A percentile compares a stretch with the other conserved stretches of the same genome.
Evolutionary conservation across 2,888 invertebrate genomes (phyloP).

Genomic region (Dimorphilus gyrociliatus): DNA sequence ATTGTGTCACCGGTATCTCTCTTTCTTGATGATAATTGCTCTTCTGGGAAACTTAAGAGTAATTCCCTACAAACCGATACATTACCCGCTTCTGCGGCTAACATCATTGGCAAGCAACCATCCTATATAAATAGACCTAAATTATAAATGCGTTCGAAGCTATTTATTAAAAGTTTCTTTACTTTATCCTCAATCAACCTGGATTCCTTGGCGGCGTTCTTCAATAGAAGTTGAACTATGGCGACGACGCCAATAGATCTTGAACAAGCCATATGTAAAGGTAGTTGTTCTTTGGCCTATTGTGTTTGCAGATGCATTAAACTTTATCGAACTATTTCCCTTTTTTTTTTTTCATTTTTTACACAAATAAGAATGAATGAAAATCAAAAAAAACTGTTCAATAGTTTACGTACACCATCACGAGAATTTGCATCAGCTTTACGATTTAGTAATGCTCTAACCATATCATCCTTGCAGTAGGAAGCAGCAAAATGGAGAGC

Average conservation of each 20-base stretch:
- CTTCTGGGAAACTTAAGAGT: constrained; percentile 61
- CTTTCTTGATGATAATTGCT: constrained; percentile 45
- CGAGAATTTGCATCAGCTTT: constrained; percentile 77
- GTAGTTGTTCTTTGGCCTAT: constrained; percentile 81
- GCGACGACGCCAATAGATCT: constrained; percentile 80
- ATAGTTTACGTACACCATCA: constrained; percentile 87
- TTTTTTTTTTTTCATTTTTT: no score
- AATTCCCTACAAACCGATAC: constrained; percentile 86
- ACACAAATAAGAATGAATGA: no score
- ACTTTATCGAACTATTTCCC: constrained; percentile 2
- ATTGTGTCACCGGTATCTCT: constrained; percentile 67
- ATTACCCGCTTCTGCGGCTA: constrained; percentile 86
- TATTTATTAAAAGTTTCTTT: no score
- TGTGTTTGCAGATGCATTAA: constrained; percentile 3
- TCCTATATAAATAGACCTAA: no score
- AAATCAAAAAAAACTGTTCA: no score
- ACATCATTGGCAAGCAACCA: constrained; percentile 77
- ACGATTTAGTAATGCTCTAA: constrained; percentile 68
- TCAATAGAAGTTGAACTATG: constrained; percentile 68
- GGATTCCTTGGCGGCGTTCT: constrained; percentile 74
- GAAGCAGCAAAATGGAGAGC: constrained; percentile 83
- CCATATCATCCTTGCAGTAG: constrained; percentile 84
- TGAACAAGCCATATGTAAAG: constrained; percentile 83
- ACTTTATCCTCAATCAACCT: constrained; percentile 72
- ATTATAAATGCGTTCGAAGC: no score